Conservation (phyloP, 2,797 vertebrate genomes). For the Amblyopsis hoosieri region DNA sequence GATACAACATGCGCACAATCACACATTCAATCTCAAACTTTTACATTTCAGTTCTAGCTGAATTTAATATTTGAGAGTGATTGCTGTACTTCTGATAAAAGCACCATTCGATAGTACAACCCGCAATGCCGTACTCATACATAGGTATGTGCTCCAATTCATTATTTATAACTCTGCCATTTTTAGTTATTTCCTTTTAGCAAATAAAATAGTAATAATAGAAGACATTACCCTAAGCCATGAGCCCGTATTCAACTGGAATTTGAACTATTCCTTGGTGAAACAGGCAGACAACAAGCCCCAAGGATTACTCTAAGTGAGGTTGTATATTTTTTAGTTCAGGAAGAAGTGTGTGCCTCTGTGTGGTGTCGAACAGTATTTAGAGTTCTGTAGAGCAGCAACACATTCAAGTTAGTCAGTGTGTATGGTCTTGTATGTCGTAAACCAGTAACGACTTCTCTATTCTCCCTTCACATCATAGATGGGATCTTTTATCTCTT, state of each 20-base stretch:
- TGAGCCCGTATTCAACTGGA: slow-evolving; percentile 53
- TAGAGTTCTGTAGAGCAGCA: too few species aligned
- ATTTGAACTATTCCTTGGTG: slow-evolving; percentile 50
- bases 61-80: slow-evolving; percentile 77
- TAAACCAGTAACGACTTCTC: slow-evolving; percentile 33
- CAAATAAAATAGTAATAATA: slow-evolving; percentile 84
- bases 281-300: slow-evolving; percentile 41
- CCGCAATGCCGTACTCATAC: slow-evolving; percentile 63
- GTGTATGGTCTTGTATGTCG: slow-evolving; percentile 9
- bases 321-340: slow-evolving; percentile 38
- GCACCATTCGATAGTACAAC: slow-evolving; percentile 79
- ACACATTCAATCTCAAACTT: slow-evolving; percentile 78
- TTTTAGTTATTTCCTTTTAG: slow-evolving; percentile 81
- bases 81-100: slow-evolving; percentile 79
- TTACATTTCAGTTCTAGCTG: slow-evolving; percentile 79
- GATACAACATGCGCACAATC: slow-evolving; percentile 67
- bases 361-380: background rate
- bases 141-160: slow-evolving; percentile 65
- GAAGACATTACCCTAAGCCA: slow-evolving; percentile 69
- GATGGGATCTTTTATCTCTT: slow-evolving; percentile 34
- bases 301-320: slow-evolving; percentile 47
- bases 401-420: background rate
- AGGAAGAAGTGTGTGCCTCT: slow-evolving; percentile 32
- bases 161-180: slow-evolving; percentile 74
- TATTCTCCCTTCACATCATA: slow-evolving; percentile 36